A percentile compares a stretch with the other conserved stretches of the same genome.
phyloP scores from a whole-genome alignment of 1,140 invertebrate species.

The Cyclargus thomasi region DNA sequence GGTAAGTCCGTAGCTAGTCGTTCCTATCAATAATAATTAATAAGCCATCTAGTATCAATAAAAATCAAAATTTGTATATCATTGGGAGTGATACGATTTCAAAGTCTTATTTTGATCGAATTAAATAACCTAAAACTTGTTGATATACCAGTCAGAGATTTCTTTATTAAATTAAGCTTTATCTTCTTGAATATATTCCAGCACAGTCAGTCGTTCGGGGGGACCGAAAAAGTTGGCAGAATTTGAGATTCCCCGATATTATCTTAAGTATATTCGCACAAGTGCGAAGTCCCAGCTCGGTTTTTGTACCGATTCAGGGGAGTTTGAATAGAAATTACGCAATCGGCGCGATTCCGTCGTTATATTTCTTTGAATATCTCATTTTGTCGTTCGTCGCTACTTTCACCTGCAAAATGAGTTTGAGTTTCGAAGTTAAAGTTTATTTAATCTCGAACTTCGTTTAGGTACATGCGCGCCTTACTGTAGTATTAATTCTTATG shows the following conservation, averaged over 20 bases:
- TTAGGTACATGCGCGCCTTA: background rate
- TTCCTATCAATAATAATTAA: too few relatives aligned
- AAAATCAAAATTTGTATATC: too few relatives aligned
- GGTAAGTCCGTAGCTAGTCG: too few relatives aligned
- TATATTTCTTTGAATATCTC: constrained; percentile 20
- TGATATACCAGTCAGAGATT: too few relatives aligned
- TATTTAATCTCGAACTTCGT: background rate
- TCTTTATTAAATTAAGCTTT: background rate
- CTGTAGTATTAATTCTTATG: too few relatives aligned
- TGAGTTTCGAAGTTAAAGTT: background rate
- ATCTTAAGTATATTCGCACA: constrained; percentile 21
- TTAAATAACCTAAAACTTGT: too few relatives aligned
- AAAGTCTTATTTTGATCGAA: too few relatives aligned
- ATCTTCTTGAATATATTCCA: background rate
- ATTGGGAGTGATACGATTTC: too few relatives aligned
- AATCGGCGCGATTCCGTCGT: constrained; percentile 44
- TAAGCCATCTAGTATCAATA: too few relatives aligned
- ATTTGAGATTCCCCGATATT: constrained; percentile 39
- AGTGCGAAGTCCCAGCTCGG: constrained; percentile 18
- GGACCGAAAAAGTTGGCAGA: constrained; percentile 21
- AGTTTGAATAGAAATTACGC: constrained; percentile 57
- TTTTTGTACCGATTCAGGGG: constrained; percentile 28
- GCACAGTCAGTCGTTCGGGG: background rate
- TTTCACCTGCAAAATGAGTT: background rate
- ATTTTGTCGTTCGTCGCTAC: background rate